Percentiles rank a stretch among this genome's conserved stretches.
These are phyloP conservation scores for Tretioscincus oriximinensis DNA, from an alignment of 2,113 vertebrate genomes.

Conservation along the genomic window DNA sequence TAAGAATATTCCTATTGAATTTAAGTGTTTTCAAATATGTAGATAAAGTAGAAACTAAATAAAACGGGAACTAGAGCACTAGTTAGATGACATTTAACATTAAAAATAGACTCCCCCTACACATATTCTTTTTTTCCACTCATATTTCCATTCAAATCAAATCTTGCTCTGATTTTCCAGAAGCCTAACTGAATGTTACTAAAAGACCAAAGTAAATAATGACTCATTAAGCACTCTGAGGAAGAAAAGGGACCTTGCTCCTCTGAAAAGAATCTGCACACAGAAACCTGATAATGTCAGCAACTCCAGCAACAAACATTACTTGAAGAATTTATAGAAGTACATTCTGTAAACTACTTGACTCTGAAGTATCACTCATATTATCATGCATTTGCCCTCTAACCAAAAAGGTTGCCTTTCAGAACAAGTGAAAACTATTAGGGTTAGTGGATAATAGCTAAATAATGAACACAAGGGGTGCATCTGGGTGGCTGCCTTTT, in stretches of 20 bases:
- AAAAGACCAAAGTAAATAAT: constrained; percentile 62
- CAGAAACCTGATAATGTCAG: constrained; percentile 69
- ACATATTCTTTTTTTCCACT: no score
- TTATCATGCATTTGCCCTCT: background rate
- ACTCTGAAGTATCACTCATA: background rate
- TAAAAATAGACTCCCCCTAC: constrained; percentile 27
- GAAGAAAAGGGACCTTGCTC: constrained; percentile 61
- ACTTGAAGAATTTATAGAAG: constrained; percentile 44
- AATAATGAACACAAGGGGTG: no score
- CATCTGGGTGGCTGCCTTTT: no score
- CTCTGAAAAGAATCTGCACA: constrained; percentile 54
- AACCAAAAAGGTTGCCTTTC: constrained; percentile 12
- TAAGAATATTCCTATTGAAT: background rate
- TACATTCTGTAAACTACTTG: constrained; percentile 25
- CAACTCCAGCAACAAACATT: constrained; percentile 45
- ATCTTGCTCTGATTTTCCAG: constrained; percentile 33
- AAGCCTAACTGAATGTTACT: constrained; percentile 50
- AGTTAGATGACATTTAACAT: constrained; percentile 36
- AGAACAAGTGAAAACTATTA: background rate
- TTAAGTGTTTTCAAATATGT: background rate
- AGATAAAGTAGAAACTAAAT: constrained; percentile 39
- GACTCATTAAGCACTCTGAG: constrained; percentile 62
- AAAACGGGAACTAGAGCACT: constrained; percentile 23
- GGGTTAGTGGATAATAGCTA: background rate
- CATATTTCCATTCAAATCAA: constrained; percentile 33